Percentiles rank a stretch among this genome's conserved stretches.
phyloP scores from a whole-genome alignment of 2,888 invertebrate species.

The Hecatera dysodea region DNA sequence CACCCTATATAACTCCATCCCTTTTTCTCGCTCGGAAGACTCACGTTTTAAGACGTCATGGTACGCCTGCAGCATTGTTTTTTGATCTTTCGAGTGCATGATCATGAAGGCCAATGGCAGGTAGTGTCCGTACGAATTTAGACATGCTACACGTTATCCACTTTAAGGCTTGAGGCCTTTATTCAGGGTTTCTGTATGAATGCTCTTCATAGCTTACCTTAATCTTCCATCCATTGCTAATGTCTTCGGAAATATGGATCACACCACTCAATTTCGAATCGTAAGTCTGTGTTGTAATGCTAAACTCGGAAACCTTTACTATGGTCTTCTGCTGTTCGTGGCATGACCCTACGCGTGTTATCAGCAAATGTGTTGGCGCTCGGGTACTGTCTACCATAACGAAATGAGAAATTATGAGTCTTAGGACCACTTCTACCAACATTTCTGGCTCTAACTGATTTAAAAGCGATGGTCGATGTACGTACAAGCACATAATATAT shows the following conservation, averaged over 20 bases:
- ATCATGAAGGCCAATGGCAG: not conserved
- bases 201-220: conserved; percentile 65
- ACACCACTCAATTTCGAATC: conserved; percentile 73
- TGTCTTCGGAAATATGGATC: conserved; percentile 71
- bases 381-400: conserved; percentile 6
- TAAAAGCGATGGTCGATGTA: not conserved
- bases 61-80: not conserved
- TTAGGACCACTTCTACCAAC: conserved; percentile 2
- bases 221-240: conserved; percentile 76
- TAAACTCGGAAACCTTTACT: conserved; percentile 72
- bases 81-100: not conserved
- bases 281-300: conserved; percentile 70
- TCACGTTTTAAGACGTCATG: no score
- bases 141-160: not conserved
- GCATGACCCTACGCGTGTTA: conserved; percentile 75
- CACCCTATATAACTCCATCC: no score
- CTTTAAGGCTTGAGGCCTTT: not conserved
- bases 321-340: conserved; percentile 38
- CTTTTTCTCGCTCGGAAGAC: no score
- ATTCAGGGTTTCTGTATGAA: not conserved
- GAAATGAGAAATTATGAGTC: conserved; percentile 18
- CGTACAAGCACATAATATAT: not conserved
- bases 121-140: not conserved
- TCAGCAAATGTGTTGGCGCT: conserved; percentile 74
- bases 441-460: conserved; percentile 21